Evolutionary conservation across 2,113 vertebrate species (phyloP), one percentile per base, ranked within the genome.

Genomic region (Perognathus longimembris): DNA sequence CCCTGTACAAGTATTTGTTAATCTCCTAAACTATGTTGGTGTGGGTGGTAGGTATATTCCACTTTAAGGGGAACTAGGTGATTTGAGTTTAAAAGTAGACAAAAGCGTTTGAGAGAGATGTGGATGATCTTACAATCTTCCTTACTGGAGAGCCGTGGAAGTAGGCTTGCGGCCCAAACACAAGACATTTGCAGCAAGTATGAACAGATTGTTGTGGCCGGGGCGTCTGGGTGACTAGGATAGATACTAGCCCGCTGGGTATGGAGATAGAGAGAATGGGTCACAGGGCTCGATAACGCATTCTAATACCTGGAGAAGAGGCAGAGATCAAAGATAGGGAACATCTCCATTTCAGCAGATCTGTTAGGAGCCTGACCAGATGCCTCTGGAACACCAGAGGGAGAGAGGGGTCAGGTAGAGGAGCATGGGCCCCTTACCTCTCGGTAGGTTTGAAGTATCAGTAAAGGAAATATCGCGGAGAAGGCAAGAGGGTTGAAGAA

Each of bases 381-480:
- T 38, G 42, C 9, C 59, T 82, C 24, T 45, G 34, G n/a, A 28
- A 6, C 15, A 6, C 22, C 5, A 88, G 79, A 82, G 34, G 17
- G 73, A 88, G 79, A 81, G n/a, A 28, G 73, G 32, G 85, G 5
- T 90, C 42, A 36, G 22, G 45, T n/a, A n/a, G n/a, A n/a, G n/a
- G n/a, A n/a, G n/a, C n/a, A n/a, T n/a, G n/a, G n/a, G n/a, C n/a
- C n/a, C n/a, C n/a, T n/a, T n/a, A n/a, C n/a, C n/a, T n/a, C n/a
- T n/a, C n/a, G n/a, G n/a, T n/a, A 36, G 42, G 50, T 7, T 76
- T 89, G 50, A 86, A 91, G 66, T 71, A 89, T 70, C 14, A 38
- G 11, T 50, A 86, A 10, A 40, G n/a, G 38, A 24, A 45, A 92
- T 54, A 63, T n/a, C 69, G 12, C 32, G 67, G 20, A 7, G 9